These are phyloP conservation scores for Craniophora ligustri DNA, from an alignment of 2,888 invertebrate species.

Conservation along the genomic window DNA sequence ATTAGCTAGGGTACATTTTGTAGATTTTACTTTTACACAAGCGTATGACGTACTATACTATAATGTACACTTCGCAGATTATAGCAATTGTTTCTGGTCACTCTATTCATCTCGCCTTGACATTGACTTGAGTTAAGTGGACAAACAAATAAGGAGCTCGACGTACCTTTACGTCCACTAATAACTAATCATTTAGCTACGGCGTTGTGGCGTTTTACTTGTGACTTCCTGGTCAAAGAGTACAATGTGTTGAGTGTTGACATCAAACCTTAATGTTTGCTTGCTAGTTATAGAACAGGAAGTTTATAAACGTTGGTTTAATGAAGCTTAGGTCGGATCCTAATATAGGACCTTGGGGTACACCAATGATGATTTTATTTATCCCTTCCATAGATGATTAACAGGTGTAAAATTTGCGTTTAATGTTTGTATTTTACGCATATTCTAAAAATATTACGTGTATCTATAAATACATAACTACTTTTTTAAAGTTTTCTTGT, in stretches of 20 bases:
- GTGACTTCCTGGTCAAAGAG: constrained; percentile 46
- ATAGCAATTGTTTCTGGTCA: constrained; percentile 7
- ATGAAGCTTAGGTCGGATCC: constrained; percentile 19
- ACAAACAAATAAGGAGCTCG: constrained; percentile 42
- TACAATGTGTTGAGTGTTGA: constrained; percentile 6
- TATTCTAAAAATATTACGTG: too few species aligned
- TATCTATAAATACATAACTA: too few species aligned
- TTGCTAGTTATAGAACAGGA: not conserved
- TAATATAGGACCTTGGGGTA: constrained; percentile 27
- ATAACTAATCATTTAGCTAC: constrained; percentile 27
- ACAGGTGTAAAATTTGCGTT: too few species aligned
- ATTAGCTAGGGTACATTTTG: not conserved
- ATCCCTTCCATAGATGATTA: too few species aligned
- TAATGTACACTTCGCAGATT: constrained; percentile 10
- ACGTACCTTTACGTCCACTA: constrained; percentile 23
- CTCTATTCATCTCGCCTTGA: constrained; percentile 25
- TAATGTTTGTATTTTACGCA: too few species aligned
- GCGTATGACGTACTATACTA: not conserved
- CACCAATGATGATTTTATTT: not conserved
- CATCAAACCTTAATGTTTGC: constrained; percentile 18
- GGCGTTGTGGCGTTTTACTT: not conserved
- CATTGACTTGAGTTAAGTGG: constrained; percentile 33
- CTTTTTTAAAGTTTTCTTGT: too few species aligned
- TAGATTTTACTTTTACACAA: not conserved
- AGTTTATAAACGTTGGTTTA: not conserved